A percentile compares a stretch with the other conserved stretches of the same genome.
These are phyloP conservation scores for Scolopax rusticola DNA, from an alignment of 2,797 vertebrate species.

Conservation along the genomic window DNA sequence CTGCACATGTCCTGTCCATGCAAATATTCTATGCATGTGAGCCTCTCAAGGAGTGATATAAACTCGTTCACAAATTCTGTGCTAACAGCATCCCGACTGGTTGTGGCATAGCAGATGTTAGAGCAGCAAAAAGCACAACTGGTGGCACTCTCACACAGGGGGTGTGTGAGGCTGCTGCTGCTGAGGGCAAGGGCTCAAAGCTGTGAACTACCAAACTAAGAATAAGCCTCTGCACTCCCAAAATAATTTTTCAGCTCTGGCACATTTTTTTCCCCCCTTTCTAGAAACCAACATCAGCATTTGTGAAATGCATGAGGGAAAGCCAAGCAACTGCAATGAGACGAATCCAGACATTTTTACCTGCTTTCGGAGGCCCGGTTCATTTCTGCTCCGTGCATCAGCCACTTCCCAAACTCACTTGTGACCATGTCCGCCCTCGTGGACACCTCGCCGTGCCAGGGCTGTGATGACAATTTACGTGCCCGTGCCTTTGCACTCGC, in stretches of 20 bases:
- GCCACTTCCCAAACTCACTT: background rate
- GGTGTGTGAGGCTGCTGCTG: background rate
- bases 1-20: accelerated
- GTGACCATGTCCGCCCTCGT: accelerated
- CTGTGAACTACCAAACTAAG: background rate
- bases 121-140: background rate
- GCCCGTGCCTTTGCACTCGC: accelerated
- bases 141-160: background rate
- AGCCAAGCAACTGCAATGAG: background rate
- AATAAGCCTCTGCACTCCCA: background rate
- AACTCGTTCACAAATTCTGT: background rate
- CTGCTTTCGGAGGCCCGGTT: accelerated
- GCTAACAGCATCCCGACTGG: background rate
- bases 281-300: background rate
- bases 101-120: background rate
- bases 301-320: background rate
- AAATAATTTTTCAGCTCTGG: background rate
- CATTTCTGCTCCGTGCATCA: accelerated
- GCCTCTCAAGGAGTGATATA: accelerated
- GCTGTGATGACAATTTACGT: background rate
- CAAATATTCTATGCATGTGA: background rate
- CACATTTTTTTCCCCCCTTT: background rate
- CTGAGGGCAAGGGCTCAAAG: background rate
- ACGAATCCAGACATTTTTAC: background rate
- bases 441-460: background rate